These are phyloP conservation scores for Chaetophractus vellerosus DNA, from an alignment of 2,797 vertebrate genomes.

Conservation along the genomic window DNA sequence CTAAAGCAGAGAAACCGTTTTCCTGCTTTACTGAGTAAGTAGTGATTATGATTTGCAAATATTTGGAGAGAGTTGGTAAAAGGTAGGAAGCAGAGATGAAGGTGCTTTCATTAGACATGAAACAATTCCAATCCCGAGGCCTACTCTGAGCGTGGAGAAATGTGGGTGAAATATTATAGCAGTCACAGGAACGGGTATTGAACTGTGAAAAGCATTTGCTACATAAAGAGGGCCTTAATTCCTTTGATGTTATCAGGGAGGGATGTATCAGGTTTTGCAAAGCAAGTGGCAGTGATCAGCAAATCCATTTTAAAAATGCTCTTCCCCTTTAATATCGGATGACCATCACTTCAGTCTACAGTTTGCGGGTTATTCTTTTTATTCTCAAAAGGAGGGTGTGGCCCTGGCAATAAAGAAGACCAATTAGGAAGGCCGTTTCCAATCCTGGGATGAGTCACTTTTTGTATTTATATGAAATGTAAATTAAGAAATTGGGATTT, in stretches of 20 bases:
- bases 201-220: constrained; percentile 85
- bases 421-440: constrained; percentile 27
- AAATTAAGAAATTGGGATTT: neutral
- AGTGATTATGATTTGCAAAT: constrained; percentile 34
- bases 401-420: neutral
- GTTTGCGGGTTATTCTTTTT: constrained; percentile 34
- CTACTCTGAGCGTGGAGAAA: constrained; percentile 58
- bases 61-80: constrained; percentile 36
- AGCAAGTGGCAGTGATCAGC: constrained; percentile 81
- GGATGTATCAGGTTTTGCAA: constrained; percentile 79
- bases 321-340: constrained; percentile 78
- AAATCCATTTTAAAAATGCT: constrained; percentile 84
- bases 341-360: constrained; percentile 71
- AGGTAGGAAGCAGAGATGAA: constrained; percentile 38
- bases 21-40: constrained; percentile 21
- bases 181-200: constrained; percentile 82
- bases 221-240: constrained; percentile 84
- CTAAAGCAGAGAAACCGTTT: constrained; percentile 54
- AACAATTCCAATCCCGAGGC: constrained; percentile 49
- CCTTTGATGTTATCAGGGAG: constrained; percentile 83
- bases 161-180: constrained; percentile 82
- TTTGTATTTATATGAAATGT: constrained; percentile 48
- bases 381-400: neutral
- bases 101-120: constrained; percentile 61
- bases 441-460: constrained; percentile 43